phyloP scores from a whole-genome alignment of 2,797 vertebrate species.

The Smutsia temminckii region DNA sequence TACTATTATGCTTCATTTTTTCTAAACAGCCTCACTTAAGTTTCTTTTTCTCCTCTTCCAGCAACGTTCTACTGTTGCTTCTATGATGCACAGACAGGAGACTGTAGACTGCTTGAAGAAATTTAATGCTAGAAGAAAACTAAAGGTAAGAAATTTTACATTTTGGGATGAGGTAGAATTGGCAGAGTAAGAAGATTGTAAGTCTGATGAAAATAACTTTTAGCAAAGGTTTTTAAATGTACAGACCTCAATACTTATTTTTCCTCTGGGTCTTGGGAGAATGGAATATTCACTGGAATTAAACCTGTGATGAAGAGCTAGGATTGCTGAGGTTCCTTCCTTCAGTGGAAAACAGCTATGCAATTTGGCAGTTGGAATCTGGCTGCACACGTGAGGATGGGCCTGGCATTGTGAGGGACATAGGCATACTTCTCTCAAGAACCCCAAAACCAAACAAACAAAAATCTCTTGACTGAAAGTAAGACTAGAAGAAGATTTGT shows the following conservation, averaged over 20 bases:
- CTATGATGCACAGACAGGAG: constrained; percentile 99
- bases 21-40: background rate
- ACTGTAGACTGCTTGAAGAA: constrained; percentile 99
- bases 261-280: background rate
- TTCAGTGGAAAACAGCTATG: background rate
- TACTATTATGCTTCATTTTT: background rate
- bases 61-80: constrained; percentile 99
- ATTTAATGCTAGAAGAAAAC: constrained; percentile 96
- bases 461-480: background rate
- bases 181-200: background rate
- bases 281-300: background rate
- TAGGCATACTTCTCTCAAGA: background rate
- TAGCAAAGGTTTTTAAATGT: background rate
- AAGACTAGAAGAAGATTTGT: background rate
- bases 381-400: no score
- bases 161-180: background rate
- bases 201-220: background rate
- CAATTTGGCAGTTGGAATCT: background rate
- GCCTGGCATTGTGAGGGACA: background rate
- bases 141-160: constrained; percentile 88
- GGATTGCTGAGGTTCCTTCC: background rate
- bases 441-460: background rate
- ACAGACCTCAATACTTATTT: background rate
- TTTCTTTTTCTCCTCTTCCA: constrained; percentile 77
- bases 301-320: background rate